These are phyloP conservation scores for Aricia artaxerxes DNA, from an alignment of 2,888 invertebrate species.

Conservation along the genomic window DNA sequence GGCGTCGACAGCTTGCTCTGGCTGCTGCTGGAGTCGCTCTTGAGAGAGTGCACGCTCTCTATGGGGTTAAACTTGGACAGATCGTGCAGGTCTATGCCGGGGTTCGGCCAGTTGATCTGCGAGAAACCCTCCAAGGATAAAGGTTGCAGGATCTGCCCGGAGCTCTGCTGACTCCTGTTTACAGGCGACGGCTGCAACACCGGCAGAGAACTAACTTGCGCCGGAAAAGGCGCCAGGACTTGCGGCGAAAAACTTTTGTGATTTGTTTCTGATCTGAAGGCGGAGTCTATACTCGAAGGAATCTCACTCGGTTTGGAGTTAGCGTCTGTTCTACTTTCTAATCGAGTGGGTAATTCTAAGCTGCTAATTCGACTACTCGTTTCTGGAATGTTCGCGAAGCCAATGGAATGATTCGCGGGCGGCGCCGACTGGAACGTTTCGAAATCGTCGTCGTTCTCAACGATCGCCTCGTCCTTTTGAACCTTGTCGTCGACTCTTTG, in stretches of 20 bases:
- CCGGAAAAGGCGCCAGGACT: background rate
- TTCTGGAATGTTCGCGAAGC: conserved; percentile 38
- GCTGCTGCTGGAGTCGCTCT: conserved; percentile 60
- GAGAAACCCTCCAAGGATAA: conserved; percentile 74
- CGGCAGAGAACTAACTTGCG: conserved; percentile 11
- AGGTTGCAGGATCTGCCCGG: conserved; percentile 73
- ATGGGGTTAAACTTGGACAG: conserved; percentile 75
- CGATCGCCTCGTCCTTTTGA: conserved; percentile 28
- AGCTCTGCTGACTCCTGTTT: conserved; percentile 54
- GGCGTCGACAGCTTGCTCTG: conserved; percentile 64
- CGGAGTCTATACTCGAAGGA: background rate
- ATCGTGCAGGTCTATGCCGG: conserved; percentile 78
- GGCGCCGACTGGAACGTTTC: conserved; percentile 73
- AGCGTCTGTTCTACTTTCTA: conserved; percentile 19
- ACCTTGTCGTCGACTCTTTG: conserved; percentile 31
- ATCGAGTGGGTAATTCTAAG: conserved; percentile 24
- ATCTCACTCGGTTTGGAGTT: conserved; percentile 1
- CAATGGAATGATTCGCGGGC: conserved; percentile 43
- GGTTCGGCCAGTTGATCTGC: conserved; percentile 83
- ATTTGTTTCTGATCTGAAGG: background rate
- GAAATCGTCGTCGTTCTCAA: conserved; percentile 64
- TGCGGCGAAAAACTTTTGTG: background rate
- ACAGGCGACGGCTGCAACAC: background rate
- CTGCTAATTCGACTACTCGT: conserved; percentile 15
- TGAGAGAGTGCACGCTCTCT: conserved; percentile 69